Evolutionary conservation across 2,888 invertebrate species (phyloP), one percentile per base, ranked within the genome.

Genomic region (Platycnemis pennipes): DNA sequence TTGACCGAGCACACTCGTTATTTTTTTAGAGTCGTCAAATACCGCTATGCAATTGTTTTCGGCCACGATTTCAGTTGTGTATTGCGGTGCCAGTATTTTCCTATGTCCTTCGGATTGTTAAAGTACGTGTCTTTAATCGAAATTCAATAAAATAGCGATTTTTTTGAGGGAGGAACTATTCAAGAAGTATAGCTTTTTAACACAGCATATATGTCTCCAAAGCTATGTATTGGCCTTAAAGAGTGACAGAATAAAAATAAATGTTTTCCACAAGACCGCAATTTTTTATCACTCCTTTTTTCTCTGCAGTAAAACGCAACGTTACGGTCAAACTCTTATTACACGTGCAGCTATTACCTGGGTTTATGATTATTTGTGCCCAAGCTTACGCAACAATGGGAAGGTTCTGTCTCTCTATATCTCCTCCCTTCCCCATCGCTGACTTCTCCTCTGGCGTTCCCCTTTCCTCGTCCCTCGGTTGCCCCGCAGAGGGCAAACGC

Each of bases 371-470:
- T 56, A 63, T 69, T n/a, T 63, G 91, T 91, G 63, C 44, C 44
- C 44, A 45, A 91, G 63, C 63, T 91, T 91, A 63, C 26, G 91
- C 63, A 69, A 91, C 63, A 91, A 69, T 44, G 91, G 91, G 8
- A 26, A 91, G 91, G 91, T 37, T 13, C 77, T 4, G 1, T 77
- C 31, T 37, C 19, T 26, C 63, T 26, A 22, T 8, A 22, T 4
- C 26, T 63, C 26, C 63, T 26, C 63, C 63, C 26, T n/a, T 2
- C n/a, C 63, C n/a, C 56, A 3, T 77, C 77, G 31, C 37, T 37
- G 77, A 77, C 77, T 77, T 77, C 77, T 77, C 7, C 49, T 19
- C 19, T 49, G 37, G 37, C 31, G 11, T 31, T 31, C 5, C 69
- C 69, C 69, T 8, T n/a, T 63, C 37, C 37, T 11, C 13, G 37